A percentile compares a stretch with the other conserved stretches of the same genome.
These are phyloP conservation scores for Drosophila greeni DNA, from an alignment of 2,888 invertebrate genomes.

Conservation along the genomic window DNA sequence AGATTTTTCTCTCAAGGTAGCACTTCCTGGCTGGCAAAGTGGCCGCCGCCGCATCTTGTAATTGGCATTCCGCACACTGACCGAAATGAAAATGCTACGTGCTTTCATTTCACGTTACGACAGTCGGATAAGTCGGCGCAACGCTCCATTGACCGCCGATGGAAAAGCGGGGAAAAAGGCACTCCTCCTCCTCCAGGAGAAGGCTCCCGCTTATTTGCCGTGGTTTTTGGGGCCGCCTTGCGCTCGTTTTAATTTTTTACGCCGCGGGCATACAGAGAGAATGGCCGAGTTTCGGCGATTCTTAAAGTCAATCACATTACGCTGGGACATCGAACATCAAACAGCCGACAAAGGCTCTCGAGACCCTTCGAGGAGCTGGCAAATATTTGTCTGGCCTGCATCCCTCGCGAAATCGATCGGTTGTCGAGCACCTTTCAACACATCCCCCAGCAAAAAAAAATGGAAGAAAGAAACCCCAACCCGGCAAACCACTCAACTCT, in stretches of 20 bases:
- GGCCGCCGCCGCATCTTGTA: slow-evolving; percentile 62
- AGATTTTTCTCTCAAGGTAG: neutral
- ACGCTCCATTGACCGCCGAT: slow-evolving; percentile 69
- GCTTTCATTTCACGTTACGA: slow-evolving; percentile 69
- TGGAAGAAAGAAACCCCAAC: neutral
- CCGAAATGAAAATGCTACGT: slow-evolving; percentile 75
- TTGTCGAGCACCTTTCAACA: slow-evolving; percentile 29
- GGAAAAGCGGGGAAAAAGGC: slow-evolving; percentile 21
- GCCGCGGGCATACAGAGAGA: slow-evolving; percentile 54
- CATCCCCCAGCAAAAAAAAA: neutral
- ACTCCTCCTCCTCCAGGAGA: neutral
- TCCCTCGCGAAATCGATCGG: slow-evolving; percentile 25
- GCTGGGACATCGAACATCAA: slow-evolving; percentile 40
- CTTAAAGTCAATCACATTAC: slow-evolving; percentile 61
- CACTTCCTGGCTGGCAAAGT: slow-evolving; percentile 14
- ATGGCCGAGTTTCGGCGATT: slow-evolving; percentile 27
- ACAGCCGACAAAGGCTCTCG: slow-evolving; percentile 46
- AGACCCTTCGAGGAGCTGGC: slow-evolving; percentile 34
- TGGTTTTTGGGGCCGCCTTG: slow-evolving; percentile 26
- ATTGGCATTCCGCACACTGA: slow-evolving; percentile 73
- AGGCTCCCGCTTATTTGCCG: slow-evolving; percentile 58
- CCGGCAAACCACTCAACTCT: slow-evolving; percentile 30
- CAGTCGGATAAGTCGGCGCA: slow-evolving; percentile 64
- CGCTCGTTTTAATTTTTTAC: slow-evolving; percentile 66
- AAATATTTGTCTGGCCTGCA: slow-evolving; percentile 41